Percentiles rank a stretch among this genome's conserved stretches.
Conservation (phyloP, 2,797 vertebrate genomes). For the Rhodeus uyekii region DNA sequence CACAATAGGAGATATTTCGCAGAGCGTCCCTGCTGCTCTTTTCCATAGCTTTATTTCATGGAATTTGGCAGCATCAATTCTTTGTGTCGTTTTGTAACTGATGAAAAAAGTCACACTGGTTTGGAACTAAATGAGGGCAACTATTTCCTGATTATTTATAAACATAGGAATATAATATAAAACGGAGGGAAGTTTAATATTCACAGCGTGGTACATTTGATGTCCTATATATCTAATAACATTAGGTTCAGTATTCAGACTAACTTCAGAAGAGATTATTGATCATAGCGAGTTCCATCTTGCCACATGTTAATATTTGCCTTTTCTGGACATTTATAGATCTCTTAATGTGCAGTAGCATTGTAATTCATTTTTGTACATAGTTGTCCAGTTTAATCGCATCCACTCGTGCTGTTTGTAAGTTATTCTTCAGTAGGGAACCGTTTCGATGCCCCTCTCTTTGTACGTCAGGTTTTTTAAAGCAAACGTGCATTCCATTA, state of each 20-base stretch:
- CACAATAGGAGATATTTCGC: background rate
- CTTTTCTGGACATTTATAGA: slow-evolving; percentile 41
- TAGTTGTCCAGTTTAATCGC: slow-evolving; percentile 31
- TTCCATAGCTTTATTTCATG: background rate
- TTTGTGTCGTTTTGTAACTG: background rate
- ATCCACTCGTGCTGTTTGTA: slow-evolving; percentile 38
- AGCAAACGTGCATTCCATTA: slow-evolving; percentile 59
- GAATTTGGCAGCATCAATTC: background rate
- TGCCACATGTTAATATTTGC: slow-evolving; percentile 47
- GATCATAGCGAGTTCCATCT: slow-evolving; percentile 15
- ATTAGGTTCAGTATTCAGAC: slow-evolving; percentile 33
- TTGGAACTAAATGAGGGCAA: background rate
- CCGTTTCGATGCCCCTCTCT: slow-evolving; percentile 33
- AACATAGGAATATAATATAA: background rate
- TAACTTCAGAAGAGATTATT: slow-evolving; percentile 11
- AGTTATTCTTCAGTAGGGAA: slow-evolving; percentile 42
- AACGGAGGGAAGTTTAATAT: background rate
- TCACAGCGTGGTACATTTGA: background rate
- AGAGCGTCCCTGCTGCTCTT: background rate
- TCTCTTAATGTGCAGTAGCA: slow-evolving; percentile 59
- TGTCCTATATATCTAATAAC: background rate
- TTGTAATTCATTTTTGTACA: slow-evolving; percentile 56
- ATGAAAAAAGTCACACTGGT: background rate
- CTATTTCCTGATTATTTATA: slow-evolving; percentile 4
- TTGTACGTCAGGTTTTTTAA: slow-evolving; percentile 61